Base-by-base conservation (phyloP, 2,888 invertebrate genomes). In the Habroteleia sp. region DNA sequence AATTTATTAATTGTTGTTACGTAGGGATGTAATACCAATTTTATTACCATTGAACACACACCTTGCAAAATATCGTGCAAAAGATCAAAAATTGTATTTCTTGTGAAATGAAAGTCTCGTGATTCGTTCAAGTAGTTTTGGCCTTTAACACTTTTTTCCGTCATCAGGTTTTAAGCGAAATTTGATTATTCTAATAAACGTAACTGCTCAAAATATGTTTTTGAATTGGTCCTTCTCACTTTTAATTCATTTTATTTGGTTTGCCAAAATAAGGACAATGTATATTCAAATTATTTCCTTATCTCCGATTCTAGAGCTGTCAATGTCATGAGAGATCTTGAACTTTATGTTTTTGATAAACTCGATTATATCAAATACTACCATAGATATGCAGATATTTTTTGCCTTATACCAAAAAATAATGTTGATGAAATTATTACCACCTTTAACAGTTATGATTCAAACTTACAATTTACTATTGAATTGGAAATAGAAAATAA, bases 31-130 rank as follows among this genome's bases (percentile, higher is more conserved):
- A 66, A 20, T 0, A 68, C 63, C 3, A 74, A 33, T 69, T 78
- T 79, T 3, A 79, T 2, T n/a, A 71, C 27, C 77, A 79, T 77
- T 0, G 76, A 76, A 23, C 74, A 63, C 10, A 79, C 63, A 5
- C 65, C 73, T 10, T 31, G 27, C 1, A 72, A 13, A 17, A 76
- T 13, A 35, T 75, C 71, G 8, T 76, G 76, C 13, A 73, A 63
- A 0, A 42, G 13, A 42, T 76, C 76, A 20, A 58, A 73, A 11
- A 74, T 37, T 54, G 65, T 74, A 20, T 65, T 69, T 8, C 25
- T 6, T 3, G 54, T 27, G n/a, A 65, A 33, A 13, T 73, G 73
- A 31, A 76, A 76, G 13, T 54, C 69, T 8, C 14, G 10, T 1
- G 42, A 65, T 1, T 52, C 5, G 10, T 74, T 74, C 10, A 71